Conservation (phyloP, 2,113 vertebrate species). For the Nibea coibor region DNA sequence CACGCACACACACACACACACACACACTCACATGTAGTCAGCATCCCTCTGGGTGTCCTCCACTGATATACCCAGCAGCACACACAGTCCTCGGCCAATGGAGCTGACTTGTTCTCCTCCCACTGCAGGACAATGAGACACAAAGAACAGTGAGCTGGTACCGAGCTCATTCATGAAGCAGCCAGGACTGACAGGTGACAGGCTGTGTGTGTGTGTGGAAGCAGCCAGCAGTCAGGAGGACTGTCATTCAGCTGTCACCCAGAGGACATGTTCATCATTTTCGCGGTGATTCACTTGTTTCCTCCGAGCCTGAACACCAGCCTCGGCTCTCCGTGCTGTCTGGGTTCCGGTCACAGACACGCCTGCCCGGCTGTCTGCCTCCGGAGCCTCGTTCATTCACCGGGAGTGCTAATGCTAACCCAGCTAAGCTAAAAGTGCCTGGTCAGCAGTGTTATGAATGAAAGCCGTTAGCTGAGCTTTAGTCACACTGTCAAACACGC, state of each 20-base stretch:
- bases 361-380: too few relatives aligned
- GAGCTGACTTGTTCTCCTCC: constrained; percentile 92
- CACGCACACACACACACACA: too few relatives aligned
- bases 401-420: constrained; percentile 60
- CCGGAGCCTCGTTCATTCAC: neutral
- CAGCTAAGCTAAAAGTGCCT: constrained; percentile 18
- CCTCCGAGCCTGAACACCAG: neutral
- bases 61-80: constrained; percentile 93
- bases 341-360: neutral
- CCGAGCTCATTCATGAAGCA: neutral
- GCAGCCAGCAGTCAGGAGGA: neutral
- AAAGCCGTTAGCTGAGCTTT: neutral
- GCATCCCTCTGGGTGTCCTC: constrained; percentile 94
- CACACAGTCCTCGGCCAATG: constrained; percentile 93
- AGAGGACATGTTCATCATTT: neutral
- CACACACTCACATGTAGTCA: constrained; percentile 93
- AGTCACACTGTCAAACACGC: too few relatives aligned
- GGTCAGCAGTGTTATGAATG: neutral
- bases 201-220: neutral
- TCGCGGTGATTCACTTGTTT: neutral
- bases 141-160: neutral
- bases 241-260: neutral
- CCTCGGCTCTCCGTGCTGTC: too few relatives aligned
- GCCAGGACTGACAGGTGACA: neutral
- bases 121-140: constrained; percentile 80